Conservation (phyloP, 2,797 vertebrate species). For the Serranus cabrilla region DNA sequence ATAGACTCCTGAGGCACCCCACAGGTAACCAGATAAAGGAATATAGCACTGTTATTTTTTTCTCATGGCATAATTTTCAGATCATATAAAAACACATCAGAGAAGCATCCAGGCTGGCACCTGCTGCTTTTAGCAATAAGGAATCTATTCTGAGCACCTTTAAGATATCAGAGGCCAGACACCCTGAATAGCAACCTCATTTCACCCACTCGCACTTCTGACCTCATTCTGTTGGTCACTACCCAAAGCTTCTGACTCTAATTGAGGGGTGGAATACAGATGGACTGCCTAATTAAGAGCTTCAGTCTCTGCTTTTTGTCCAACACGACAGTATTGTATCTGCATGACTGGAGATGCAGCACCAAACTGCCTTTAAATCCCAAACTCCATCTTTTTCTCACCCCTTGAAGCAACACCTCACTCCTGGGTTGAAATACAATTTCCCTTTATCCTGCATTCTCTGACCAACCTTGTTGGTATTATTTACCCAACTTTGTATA, state of each 20-base stretch:
- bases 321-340: conserved; percentile 23
- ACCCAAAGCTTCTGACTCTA: conserved; percentile 24
- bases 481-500: background rate
- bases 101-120: background rate
- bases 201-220: background rate
- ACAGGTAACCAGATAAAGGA: too few relatives aligned
- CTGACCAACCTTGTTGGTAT: conserved; percentile 10
- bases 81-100: background rate
- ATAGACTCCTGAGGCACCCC: too few relatives aligned
- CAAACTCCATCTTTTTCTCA: conserved; percentile 1
- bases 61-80: background rate
- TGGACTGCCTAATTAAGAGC: conserved; percentile 53
- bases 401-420: background rate
- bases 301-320: conserved; percentile 27
- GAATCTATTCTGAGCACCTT: background rate
- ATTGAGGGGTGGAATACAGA: conserved; percentile 33
- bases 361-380: conserved; percentile 15
- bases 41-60: too few relatives aligned
- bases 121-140: background rate
- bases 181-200: background rate
- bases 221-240: conserved; percentile 23
- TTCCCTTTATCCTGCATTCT: conserved; percentile 17
- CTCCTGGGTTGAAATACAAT: background rate
- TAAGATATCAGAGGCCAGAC: background rate
- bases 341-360: conserved; percentile 23